A percentile compares a stretch with the other conserved stretches of the same genome.
Evolutionary conservation across 1,140 invertebrate genomes (phyloP).

Genomic region (Centruroides sculpturatus): DNA sequence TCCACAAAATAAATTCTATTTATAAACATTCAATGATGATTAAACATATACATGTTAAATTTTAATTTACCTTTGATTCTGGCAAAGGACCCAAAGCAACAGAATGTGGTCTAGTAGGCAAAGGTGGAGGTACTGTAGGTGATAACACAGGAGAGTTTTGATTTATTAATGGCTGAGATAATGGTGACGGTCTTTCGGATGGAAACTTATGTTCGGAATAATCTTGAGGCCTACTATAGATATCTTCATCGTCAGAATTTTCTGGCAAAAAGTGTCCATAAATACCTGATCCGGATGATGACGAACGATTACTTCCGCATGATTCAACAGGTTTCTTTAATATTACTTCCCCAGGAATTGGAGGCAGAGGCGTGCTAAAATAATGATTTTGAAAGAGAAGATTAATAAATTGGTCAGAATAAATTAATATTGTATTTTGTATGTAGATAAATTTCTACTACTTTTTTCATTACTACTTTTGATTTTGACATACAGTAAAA

Average conservation of each 20-base stretch:
- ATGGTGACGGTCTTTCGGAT: neutral
- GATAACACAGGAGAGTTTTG: conserved; percentile 14
- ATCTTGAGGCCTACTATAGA: conserved; percentile 44
- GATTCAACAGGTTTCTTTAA: conserved; percentile 20
- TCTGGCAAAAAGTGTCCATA: conserved; percentile 30
- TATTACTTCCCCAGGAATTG: conserved; percentile 42
- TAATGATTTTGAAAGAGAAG: neutral
- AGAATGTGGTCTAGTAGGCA: conserved; percentile 19
- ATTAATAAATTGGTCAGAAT: too few species aligned
- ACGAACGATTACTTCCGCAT: conserved; percentile 29
- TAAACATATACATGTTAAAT: too few species aligned
- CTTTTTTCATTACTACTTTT: too few species aligned
- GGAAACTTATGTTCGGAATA: neutral
- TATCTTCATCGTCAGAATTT: conserved; percentile 41
- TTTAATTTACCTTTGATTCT: conserved; percentile 1
- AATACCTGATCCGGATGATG: conserved; percentile 25
- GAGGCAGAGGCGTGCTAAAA: conserved; percentile 51
- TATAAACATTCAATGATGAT: too few species aligned
- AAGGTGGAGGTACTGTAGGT: conserved; percentile 10
- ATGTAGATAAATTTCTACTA: too few species aligned
- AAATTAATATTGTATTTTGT: too few species aligned
- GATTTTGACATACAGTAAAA: too few species aligned
- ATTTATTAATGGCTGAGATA: too few species aligned
- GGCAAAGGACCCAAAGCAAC: conserved; percentile 13
- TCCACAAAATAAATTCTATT: too few species aligned